Evolutionary conservation across 2,888 invertebrate genomes (phyloP).

Genomic region (Hypolimnas misippus): DNA sequence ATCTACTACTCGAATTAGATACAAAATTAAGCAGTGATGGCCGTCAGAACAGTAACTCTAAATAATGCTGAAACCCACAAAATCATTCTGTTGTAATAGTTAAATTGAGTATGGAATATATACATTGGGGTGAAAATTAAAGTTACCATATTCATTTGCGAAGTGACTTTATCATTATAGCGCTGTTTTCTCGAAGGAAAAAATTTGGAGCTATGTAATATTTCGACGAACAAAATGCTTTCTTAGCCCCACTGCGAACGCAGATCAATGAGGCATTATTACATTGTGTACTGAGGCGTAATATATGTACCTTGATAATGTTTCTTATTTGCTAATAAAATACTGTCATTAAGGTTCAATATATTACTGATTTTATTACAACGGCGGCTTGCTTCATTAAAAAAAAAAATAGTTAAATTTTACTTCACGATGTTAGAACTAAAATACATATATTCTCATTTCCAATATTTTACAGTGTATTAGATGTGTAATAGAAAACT

Average conservation of each 20-base stretch:
- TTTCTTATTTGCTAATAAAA: slow-evolving; percentile 77
- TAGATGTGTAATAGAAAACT: slow-evolving; percentile 69
- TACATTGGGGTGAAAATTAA: background rate
- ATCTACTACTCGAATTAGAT: background rate
- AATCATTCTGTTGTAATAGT: background rate
- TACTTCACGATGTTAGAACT: slow-evolving; percentile 35
- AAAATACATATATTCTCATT: slow-evolving; percentile 58
- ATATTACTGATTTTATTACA: slow-evolving; percentile 42
- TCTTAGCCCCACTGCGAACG: slow-evolving; percentile 21
- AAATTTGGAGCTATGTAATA: background rate
- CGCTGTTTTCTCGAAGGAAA: background rate
- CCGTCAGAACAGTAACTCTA: background rate
- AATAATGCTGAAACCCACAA: background rate
- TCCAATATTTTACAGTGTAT: slow-evolving; percentile 59
- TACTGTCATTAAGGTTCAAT: slow-evolving; percentile 72
- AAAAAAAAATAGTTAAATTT: slow-evolving; percentile 39
- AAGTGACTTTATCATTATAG: background rate
- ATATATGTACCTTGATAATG: slow-evolving; percentile 75
- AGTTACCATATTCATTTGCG: background rate
- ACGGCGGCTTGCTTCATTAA: slow-evolving; percentile 40
- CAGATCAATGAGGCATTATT: slow-evolving; percentile 16
- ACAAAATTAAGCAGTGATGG: background rate
- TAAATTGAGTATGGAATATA: slow-evolving; percentile 2
- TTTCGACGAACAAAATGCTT: background rate
- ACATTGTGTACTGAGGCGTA: slow-evolving; percentile 16